Evolutionary conservation across 2,113 vertebrate genomes (phyloP), one percentile per base, ranked within the genome.

Genomic region (Tautogolabrus adspersus): DNA sequence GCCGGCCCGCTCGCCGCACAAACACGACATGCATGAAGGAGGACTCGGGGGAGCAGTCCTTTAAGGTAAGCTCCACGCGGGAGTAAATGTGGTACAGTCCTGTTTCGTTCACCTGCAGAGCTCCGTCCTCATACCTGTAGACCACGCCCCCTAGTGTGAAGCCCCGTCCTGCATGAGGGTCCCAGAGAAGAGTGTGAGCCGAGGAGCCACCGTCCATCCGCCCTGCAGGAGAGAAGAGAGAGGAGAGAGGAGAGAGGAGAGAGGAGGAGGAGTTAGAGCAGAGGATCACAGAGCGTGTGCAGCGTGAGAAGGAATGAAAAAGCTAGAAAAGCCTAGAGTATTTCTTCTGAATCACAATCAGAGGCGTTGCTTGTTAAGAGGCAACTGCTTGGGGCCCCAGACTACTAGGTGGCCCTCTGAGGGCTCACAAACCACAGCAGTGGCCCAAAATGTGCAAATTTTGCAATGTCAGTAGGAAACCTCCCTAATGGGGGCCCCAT

Each of bases 11-110:
- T 66, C 87, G 92, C 72, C 83, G 95, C 88, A 94, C 87, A 67
- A 91, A 96, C 74, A 98, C 92, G 0, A 81, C 51, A 76, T 98
- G 97, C 1, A 21, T 18, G 6, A 88, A 90, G 10, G 93, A 70
- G 13, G 92, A 77, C 0, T 38, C 34, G 0, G 51, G 72, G n/a
- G 49, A 59, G 8, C 97, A 98, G 18, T 12, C 0, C 0, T 59
- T 88, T 12, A 94, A 87, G 1, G 94, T 89, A 80, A 98, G 87
- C 81, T 96, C 93, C 21, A 98, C 91, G 0, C 94, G 95, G 18
- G 96, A 96, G 89, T 97, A 98, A 10, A 97, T 84, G 0, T 97
- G 96, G 90, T 97, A 97, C 0, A 95, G 76, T 19, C 97, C 97
- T 0, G 93, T 93, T 71, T 96, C 90, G 0, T 94, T 96, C 86